phyloP scores from a whole-genome alignment of 2,113 vertebrate species.

The Prietella phreatophila region DNA sequence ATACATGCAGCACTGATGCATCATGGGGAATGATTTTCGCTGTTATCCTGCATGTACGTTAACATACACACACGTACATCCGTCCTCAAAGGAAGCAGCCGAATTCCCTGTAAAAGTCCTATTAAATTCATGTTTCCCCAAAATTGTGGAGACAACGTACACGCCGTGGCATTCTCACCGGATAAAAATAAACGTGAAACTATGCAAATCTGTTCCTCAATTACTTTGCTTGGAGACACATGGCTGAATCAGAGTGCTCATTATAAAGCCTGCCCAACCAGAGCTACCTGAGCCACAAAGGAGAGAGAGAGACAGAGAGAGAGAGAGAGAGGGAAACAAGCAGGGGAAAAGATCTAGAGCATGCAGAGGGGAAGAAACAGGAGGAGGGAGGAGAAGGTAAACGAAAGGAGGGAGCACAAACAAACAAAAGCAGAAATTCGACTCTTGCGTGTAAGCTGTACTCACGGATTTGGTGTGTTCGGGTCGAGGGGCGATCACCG shows the following conservation, averaged over 20 bases:
- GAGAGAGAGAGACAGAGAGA: not conserved
- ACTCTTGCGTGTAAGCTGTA: not conserved
- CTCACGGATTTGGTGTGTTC: conserved; percentile 98
- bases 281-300: conserved; percentile 5
- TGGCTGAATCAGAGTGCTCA: conserved; percentile 9
- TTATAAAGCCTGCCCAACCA: not conserved
- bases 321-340: not conserved
- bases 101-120: not conserved
- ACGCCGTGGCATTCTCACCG: not conserved
- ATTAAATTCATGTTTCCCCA: not conserved
- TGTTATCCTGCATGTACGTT: not conserved
- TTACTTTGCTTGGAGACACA: conserved; percentile 37
- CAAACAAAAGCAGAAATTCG: not conserved
- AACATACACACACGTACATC: too few relatives aligned
- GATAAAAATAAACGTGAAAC: conserved; percentile 12
- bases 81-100: not conserved
- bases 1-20: not conserved
- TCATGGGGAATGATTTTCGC: not conserved
- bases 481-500: conserved; percentile 88
- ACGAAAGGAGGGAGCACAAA: not conserved
- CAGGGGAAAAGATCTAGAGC: not conserved
- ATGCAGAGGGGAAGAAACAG: not conserved
- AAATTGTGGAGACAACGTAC: not conserved
- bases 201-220: conserved; percentile 15
- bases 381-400: not conserved